Percentiles rank a stretch among this genome's conserved stretches.
Evolutionary conservation across 2,113 vertebrate species (phyloP).

Genomic region (Nesogale talazaci): DNA sequence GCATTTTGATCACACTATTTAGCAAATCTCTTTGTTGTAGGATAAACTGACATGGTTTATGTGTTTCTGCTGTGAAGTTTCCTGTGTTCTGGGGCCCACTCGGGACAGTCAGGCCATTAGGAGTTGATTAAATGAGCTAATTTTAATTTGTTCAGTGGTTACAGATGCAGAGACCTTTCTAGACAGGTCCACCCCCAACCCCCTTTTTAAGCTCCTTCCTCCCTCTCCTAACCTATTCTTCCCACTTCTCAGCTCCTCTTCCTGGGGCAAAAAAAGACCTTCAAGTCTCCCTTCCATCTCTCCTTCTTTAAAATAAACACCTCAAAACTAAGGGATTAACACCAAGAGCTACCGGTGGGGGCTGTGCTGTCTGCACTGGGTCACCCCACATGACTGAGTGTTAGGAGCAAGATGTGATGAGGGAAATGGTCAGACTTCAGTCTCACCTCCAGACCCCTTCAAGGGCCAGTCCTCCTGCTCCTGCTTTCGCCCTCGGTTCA

Average conservation of each 20-base stretch:
- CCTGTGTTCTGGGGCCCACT: conserved; percentile 72
- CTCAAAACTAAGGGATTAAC: neutral
- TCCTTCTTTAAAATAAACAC: conserved; percentile 63
- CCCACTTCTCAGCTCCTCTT: neutral
- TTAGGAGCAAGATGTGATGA: neutral
- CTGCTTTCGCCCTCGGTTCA: neutral
- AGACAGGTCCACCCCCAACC: neutral
- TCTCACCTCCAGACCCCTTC: neutral
- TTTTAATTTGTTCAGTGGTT: conserved; percentile 85
- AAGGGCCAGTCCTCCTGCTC: neutral
- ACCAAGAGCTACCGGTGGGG: neutral
- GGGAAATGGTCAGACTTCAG: fast-evolving
- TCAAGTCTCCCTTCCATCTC: conserved; percentile 49
- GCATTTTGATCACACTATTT: conserved; percentile 65
- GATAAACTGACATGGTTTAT: conserved; percentile 74
- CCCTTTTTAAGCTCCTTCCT: conserved; percentile 62
- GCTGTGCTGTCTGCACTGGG: neutral
- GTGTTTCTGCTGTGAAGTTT: conserved; percentile 79
- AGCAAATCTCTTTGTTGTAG: conserved; percentile 74
- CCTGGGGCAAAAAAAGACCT: conserved; percentile 60
- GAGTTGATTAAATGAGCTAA: conserved; percentile 84
- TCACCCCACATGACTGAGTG: neutral
- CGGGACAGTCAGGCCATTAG: conserved; percentile 81
- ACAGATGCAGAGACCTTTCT: conserved; percentile 77
- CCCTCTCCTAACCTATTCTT: conserved; percentile 71